A percentile compares a stretch with the other conserved stretches of the same genome.
Conservation (phyloP, 2,797 vertebrate species). For the Yasuhikotakia modesta region DNA sequence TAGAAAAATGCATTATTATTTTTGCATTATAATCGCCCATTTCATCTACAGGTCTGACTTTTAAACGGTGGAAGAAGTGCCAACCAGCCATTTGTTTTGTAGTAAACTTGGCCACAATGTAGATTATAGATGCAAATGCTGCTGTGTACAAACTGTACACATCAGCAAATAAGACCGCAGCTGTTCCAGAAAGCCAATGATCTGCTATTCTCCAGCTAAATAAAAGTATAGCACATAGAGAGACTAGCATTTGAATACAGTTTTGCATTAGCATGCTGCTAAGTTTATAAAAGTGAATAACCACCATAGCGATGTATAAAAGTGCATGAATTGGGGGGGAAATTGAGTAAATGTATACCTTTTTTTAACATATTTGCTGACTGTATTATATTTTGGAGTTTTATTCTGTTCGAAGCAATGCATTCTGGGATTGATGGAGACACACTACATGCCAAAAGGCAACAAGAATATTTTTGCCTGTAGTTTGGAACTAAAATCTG, state of each 20-base stretch:
- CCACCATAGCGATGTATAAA: too few relatives aligned
- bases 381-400: background rate
- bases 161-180: background rate
- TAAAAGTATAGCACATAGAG: background rate
- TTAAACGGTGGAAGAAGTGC: background rate
- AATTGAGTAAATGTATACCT: too few relatives aligned
- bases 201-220: background rate
- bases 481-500: too few relatives aligned
- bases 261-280: background rate
- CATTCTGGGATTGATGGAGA: background rate
- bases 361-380: too few relatives aligned
- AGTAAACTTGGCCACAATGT: conserved; percentile 12
- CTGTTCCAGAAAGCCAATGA: conserved; percentile 2
- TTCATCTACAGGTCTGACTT: conserved; percentile 18
- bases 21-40: too few relatives aligned
- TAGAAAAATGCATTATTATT: too few relatives aligned
- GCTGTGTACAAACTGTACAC: conserved; percentile 14
- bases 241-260: background rate
- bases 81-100: background rate
- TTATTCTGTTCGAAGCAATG: background rate
- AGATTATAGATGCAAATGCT: background rate
- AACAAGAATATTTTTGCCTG: too few relatives aligned
- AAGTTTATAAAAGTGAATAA: background rate
- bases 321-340: too few relatives aligned
- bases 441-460: too few relatives aligned